Percentiles rank a stretch among this genome's conserved stretches.
phyloP scores from a whole-genome alignment of 64 coral and sea anemone species.

The Montipora foliosa region DNA sequence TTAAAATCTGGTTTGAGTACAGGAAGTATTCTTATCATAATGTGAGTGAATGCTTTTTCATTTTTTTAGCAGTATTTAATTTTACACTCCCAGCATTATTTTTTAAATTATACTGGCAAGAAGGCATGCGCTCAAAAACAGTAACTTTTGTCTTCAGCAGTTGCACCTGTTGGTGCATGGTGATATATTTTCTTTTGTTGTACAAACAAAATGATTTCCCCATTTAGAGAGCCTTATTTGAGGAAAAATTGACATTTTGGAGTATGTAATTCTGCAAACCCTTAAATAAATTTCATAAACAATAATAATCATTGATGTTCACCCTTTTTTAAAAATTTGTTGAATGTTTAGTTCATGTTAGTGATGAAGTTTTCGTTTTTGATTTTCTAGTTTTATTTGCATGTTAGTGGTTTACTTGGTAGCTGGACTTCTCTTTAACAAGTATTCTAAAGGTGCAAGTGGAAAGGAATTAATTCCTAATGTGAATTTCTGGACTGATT shows the following conservation, averaged over 20 bases:
- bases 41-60: conserved; percentile 26
- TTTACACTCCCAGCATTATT: too few species aligned
- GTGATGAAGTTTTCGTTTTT: neutral
- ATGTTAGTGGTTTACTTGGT: conserved; percentile 68
- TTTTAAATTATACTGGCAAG: too few species aligned
- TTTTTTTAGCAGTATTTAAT: too few species aligned
- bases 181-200: too few species aligned
- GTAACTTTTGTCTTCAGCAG: neutral
- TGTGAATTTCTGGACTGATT: conserved; percentile 70
- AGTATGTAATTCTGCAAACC: too few species aligned
- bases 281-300: too few species aligned
- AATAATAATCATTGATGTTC: too few species aligned
- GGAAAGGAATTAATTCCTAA: conserved; percentile 76
- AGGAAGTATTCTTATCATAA: conserved; percentile 59
- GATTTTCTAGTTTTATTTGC: conserved; percentile 60
- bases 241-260: too few species aligned
- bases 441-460: conserved; percentile 61
- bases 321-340: neutral
- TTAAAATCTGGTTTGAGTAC: conserved; percentile 1
- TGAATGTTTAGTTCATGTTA: neutral
- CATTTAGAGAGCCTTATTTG: too few species aligned
- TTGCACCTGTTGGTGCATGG: neutral
- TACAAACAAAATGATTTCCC: too few species aligned
- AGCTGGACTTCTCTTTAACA: conserved; percentile 71
- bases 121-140: too few species aligned